Evolutionary conservation across 2,888 invertebrate genomes (phyloP).

Genomic region (Ormia ochracea): DNA sequence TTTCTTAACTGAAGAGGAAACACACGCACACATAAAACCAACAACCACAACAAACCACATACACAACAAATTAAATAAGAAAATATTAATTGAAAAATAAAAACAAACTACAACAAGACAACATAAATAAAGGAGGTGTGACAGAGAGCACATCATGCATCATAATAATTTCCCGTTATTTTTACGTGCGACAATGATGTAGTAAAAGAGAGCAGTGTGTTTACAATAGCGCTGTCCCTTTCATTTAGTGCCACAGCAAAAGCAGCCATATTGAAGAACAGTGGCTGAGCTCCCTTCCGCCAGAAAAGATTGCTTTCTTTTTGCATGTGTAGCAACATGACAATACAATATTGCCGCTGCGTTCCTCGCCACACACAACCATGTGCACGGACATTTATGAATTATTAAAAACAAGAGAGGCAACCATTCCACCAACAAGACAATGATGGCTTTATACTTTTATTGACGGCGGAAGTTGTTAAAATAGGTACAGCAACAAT

Average conservation of each 20-base stretch:
- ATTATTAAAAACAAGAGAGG: slow-evolving; percentile 49
- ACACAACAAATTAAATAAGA: slow-evolving; percentile 58
- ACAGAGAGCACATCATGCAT: not conserved
- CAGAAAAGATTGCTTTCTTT: not conserved
- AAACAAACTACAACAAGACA: slow-evolving; percentile 2
- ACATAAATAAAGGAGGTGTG: slow-evolving; percentile 2
- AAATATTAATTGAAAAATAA: slow-evolving; percentile 56
- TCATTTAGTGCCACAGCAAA: not conserved
- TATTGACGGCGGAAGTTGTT: slow-evolving; percentile 57
- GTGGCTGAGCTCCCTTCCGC: not conserved
- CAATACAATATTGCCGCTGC: slow-evolving; percentile 42
- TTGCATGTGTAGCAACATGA: not conserved
- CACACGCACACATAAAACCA: not conserved
- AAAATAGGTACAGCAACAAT: slow-evolving; percentile 31
- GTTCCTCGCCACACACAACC: not conserved
- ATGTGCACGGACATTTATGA: slow-evolving; percentile 53
- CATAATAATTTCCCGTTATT: slow-evolving; percentile 51
- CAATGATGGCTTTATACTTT: slow-evolving; percentile 58
- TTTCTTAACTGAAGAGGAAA: not conserved
- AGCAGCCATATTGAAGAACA: slow-evolving; percentile 50
- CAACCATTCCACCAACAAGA: slow-evolving; percentile 11
- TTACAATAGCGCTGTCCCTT: not conserved
- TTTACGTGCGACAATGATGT: not conserved
- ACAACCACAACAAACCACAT: slow-evolving; percentile 35
- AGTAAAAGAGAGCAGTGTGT: not conserved